Evolutionary conservation across 2,888 invertebrate genomes (phyloP), one percentile per base, ranked within the genome.

Genomic region (Oligia strigilis): DNA sequence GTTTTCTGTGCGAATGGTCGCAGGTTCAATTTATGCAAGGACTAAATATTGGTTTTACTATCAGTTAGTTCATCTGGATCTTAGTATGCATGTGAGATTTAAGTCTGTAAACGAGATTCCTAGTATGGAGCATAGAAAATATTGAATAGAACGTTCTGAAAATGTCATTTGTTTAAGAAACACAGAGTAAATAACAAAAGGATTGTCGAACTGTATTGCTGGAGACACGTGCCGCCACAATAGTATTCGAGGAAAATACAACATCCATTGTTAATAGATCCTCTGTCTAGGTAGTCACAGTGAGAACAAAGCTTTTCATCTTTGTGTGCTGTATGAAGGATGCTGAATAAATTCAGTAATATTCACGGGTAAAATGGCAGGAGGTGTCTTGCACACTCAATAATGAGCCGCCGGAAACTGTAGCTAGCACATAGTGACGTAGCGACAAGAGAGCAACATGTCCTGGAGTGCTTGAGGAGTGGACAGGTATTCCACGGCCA

Each of bases 181-280:
- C n/a, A 49, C 4, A 60, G 13, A 66, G 0, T 55, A 70, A 4
- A 11, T 43, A 60, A 76, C 64, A 73, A 81, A 62, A 71, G 11
- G 14, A 74, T 46, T 60, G 67, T 69, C 14, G 40, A 14, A 11
- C 43, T 29, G 29, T 75, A n/a, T 77, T 65, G 19, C 60, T 13
- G 55, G 70, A 13, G 49, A n/a, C 81, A 75, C 72, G 66, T 75
- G 43, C 62, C 40, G 0, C 66, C 52, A 85, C 77, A 85, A 77
- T 69, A 55, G 36, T 81, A 70, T 75, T 70, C n/a, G 58, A 43
- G 52, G 13, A 62, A 65, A 74, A 80, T 72, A 58, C 17, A 79
- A 77, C 36, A 69, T n/a, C 40, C 69, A 58, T 86, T 85, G 79
- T 86, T 65, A 55, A 55, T n/a, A 72, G 29, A 77, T 72, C 40